A percentile compares a stretch with the other conserved stretches of the same genome.
These are phyloP conservation scores for Meloidogyne floridensis DNA, from an alignment of 1,140 invertebrate species.

Conservation along the genomic window DNA sequence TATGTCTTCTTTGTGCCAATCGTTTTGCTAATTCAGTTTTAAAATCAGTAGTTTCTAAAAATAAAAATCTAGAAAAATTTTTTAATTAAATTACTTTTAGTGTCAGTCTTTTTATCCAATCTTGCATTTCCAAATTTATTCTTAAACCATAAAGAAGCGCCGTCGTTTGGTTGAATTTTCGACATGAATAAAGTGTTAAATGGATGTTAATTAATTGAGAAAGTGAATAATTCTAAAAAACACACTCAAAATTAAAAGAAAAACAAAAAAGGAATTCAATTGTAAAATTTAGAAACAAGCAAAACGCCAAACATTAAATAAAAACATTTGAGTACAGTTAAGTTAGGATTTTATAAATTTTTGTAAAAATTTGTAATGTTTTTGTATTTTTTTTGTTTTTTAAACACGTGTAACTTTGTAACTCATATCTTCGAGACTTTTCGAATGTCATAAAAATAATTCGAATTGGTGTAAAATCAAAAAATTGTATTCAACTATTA, in stretches of 20 bases:
- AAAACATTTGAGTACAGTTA: too few species aligned
- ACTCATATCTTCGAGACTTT: too few species aligned
- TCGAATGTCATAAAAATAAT: too few species aligned
- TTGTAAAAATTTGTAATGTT: too few species aligned
- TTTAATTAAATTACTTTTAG: slow-evolving; percentile 17
- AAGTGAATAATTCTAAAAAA: neutral
- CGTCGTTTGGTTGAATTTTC: neutral
- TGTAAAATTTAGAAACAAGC: neutral
- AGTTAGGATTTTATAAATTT: too few species aligned
- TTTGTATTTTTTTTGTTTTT: too few species aligned
- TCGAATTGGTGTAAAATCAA: too few species aligned
- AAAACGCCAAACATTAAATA: neutral
- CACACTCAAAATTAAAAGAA: neutral
- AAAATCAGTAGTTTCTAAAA: slow-evolving; percentile 3
- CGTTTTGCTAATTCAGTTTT: slow-evolving; percentile 16
- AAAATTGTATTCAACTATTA: too few species aligned
- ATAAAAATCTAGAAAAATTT: neutral
- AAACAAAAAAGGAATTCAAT: neutral
- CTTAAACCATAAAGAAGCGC: slow-evolving; percentile 12
- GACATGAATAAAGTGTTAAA: neutral
- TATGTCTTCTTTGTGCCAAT: slow-evolving; percentile 16
- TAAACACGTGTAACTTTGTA: too few species aligned
- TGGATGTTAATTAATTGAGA: neutral
- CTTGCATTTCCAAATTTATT: slow-evolving; percentile 15
- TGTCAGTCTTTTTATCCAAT: neutral